phyloP scores from a whole-genome alignment of 2,888 invertebrate species.

The Homarus gammarus region DNA sequence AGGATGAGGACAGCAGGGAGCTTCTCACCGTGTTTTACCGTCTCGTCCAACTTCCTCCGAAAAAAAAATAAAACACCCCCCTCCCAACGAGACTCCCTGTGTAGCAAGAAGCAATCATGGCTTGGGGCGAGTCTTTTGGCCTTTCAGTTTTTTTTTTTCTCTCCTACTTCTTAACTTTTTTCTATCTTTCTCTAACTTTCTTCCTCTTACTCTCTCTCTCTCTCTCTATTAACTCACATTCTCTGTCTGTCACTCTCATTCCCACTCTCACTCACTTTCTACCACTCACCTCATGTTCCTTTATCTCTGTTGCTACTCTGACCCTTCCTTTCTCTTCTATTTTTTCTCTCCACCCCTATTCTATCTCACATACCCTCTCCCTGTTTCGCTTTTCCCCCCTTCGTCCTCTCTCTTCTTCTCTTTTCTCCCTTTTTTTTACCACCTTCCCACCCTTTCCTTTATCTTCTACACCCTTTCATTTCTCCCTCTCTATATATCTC shows the following conservation, averaged over 20 bases:
- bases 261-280: neutral
- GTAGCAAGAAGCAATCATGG: too few relatives aligned
- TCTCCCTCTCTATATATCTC: neutral
- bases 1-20: too few relatives aligned
- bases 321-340: neutral
- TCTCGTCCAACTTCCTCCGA: too few relatives aligned
- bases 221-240: neutral
- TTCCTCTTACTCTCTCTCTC: neutral
- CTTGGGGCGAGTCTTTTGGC: too few relatives aligned
- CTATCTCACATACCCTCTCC: neutral
- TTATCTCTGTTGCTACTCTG: neutral
- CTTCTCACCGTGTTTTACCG: too few relatives aligned
- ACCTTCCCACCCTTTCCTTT: neutral
- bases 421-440: neutral
- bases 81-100: too few relatives aligned
- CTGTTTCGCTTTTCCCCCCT: neutral
- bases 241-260: neutral
- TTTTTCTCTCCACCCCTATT: neutral
- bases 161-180: neutral
- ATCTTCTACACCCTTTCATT: neutral
- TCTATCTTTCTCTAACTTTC: neutral
- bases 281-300: neutral
- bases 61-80: too few relatives aligned
- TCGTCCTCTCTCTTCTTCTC: neutral
- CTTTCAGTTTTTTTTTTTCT: too few relatives aligned